These are phyloP conservation scores for Aurelia coerulea DNA, from an alignment of 30 jellyfish, hydroid and myxozoan species.

Conservation along the genomic window DNA sequence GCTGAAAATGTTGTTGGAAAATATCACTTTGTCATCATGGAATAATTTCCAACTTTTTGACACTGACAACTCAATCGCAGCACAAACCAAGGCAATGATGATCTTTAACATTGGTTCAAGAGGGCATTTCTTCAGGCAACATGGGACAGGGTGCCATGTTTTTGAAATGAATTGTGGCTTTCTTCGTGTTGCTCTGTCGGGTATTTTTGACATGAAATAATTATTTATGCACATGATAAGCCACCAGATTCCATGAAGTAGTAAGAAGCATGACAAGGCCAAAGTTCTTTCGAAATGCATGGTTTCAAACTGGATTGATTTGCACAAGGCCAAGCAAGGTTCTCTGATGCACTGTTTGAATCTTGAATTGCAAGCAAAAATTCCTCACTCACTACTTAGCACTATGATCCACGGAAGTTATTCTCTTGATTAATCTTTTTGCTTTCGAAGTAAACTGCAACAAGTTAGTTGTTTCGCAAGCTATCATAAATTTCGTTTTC, in stretches of 20 bases:
- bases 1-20: constrained; percentile 3
- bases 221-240: constrained; percentile 35
- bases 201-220: constrained; percentile 49
- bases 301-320: too few relatives aligned
- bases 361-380: too few relatives aligned
- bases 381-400: too few relatives aligned
- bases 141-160: constrained; percentile 57
- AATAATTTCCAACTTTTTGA: constrained; percentile 32
- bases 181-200: constrained; percentile 55
- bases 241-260: constrained; percentile 63
- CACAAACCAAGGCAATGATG: constrained; percentile 20
- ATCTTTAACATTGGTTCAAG: constrained; percentile 46
- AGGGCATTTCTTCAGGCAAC: constrained; percentile 12
- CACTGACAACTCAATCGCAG: constrained; percentile 22
- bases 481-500: too few relatives aligned
- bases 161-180: constrained; percentile 38
- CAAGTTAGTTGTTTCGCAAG: too few relatives aligned
- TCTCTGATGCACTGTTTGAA: too few relatives aligned
- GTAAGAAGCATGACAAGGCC: constrained; percentile 22
- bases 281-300: constrained; percentile 38
- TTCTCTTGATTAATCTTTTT: too few relatives aligned
- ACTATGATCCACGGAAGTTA: too few relatives aligned
- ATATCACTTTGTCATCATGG: constrained; percentile 21
- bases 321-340: too few relatives aligned
- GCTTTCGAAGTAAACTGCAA: too few relatives aligned